Evolutionary conservation across 1,140 invertebrate genomes (phyloP).

Genomic region (Oreohelix idahoensis): DNA sequence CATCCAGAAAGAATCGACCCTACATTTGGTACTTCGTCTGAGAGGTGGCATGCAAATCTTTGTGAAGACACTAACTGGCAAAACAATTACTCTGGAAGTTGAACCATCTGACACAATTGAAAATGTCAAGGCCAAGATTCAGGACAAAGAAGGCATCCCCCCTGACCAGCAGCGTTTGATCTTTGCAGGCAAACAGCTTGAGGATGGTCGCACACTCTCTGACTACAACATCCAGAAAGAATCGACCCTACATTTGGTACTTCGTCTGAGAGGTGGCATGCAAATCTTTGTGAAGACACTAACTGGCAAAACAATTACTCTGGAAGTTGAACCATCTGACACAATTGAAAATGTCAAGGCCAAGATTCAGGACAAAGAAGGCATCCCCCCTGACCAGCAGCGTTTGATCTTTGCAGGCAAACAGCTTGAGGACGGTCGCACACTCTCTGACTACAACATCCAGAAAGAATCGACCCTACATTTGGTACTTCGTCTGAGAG

Average conservation of each 20-base stretch:
- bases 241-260: conserved; percentile 33
- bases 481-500: conserved; percentile 72
- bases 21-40: too few species aligned
- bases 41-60: too few species aligned
- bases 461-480: conserved; percentile 79
- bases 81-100: conserved; percentile 72
- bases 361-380: conserved; percentile 81
- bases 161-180: conserved; percentile 18
- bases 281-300: conserved; percentile 80
- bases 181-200: conserved; percentile 28
- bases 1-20: too few species aligned
- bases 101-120: conserved; percentile 74
- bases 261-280: conserved; percentile 66
- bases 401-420: conserved; percentile 53
- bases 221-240: conserved; percentile 78
- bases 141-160: conserved; percentile 22
- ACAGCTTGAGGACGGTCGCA: conserved; percentile 81
- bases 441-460: conserved; percentile 13
- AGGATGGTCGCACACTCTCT: conserved; percentile 77
- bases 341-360: conserved; percentile 85
- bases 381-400: conserved; percentile 15
- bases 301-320: conserved; percentile 76
- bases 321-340: conserved; percentile 75
- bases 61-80: too few species aligned
- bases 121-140: conserved; percentile 85